phyloP scores from a whole-genome alignment of 2,888 invertebrate species.

The Parnassius orleans region DNA sequence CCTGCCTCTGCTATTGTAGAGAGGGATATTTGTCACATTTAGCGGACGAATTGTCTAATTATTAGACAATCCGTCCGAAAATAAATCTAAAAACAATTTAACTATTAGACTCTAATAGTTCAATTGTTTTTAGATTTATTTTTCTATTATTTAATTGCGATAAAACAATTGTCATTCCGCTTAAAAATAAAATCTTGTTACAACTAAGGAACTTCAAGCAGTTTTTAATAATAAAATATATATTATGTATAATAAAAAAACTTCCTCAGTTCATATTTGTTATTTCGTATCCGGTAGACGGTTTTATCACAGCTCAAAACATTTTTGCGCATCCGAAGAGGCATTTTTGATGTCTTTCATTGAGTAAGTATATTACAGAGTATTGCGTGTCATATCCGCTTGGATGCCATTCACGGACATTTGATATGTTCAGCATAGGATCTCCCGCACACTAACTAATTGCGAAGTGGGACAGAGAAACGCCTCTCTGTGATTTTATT shows the following conservation, averaged over 20 bases:
- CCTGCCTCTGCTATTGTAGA: no score
- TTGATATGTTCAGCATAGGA: constrained; percentile 27
- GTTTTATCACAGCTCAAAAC: constrained; percentile 43
- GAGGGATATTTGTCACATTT: no score
- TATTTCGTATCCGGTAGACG: constrained; percentile 40
- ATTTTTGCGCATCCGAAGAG: constrained; percentile 45
- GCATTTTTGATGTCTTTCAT: constrained; percentile 32
- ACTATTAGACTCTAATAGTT: no score
- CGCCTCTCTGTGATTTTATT: neutral
- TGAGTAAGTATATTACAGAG: constrained; percentile 31
- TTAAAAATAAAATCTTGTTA: no score
- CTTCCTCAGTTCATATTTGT: constrained; percentile 2
- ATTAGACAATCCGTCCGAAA: no score
- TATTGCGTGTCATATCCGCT: constrained; percentile 57
- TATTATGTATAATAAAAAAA: neutral
- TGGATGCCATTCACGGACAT: constrained; percentile 30
- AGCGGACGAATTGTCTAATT: no score
- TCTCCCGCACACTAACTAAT: constrained; percentile 23
- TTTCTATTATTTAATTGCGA: no score
- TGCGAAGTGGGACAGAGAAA: constrained; percentile 14
- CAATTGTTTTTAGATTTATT: no score
- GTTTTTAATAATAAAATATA: no score
- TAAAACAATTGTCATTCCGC: no score
- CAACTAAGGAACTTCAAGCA: no score
- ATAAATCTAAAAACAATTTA: no score